Conservation (phyloP, 2,888 invertebrate genomes). For the Sialis fuliginosa region DNA sequence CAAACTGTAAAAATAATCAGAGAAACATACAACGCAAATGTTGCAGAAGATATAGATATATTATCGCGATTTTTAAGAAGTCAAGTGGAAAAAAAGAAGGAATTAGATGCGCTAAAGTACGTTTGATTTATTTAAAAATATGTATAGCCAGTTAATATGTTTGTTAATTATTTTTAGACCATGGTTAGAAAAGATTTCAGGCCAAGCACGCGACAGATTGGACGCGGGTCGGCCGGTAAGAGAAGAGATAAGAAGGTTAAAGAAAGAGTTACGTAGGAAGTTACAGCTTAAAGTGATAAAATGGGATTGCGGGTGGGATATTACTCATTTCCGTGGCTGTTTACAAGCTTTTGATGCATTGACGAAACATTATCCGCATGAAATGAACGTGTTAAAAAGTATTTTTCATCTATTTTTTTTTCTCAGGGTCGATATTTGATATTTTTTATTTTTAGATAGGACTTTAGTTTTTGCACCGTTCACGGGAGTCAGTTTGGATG, state of each 20-base stretch:
- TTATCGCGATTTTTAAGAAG: neutral
- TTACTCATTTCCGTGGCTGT: slow-evolving; percentile 79
- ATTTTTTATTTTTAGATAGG: slow-evolving; percentile 33
- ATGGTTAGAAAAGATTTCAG: slow-evolving; percentile 58
- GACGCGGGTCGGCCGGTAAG: slow-evolving; percentile 46
- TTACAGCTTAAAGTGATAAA: slow-evolving; percentile 40
- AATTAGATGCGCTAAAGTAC: neutral
- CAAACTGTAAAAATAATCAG: too few relatives aligned
- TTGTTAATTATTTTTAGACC: slow-evolving; percentile 30
- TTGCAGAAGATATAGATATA: neutral
- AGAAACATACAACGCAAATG: neutral
- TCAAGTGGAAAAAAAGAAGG: neutral
- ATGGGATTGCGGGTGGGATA: slow-evolving; percentile 80
- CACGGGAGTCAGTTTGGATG: slow-evolving; percentile 81
- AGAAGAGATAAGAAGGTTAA: slow-evolving; percentile 54
- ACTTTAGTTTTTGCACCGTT: slow-evolving; percentile 73
- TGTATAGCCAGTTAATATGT: slow-evolving; percentile 22
- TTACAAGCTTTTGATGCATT: slow-evolving; percentile 65
- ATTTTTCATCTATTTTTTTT: neutral
- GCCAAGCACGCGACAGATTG: slow-evolving; percentile 45
- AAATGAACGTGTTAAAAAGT: slow-evolving; percentile 48
- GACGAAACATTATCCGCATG: slow-evolving; percentile 52
- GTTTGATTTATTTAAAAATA: neutral
- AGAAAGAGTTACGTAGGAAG: slow-evolving; percentile 35
- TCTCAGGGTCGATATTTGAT: neutral